These are phyloP conservation scores for Aptenodytes patagonicus DNA, from an alignment of 2,113 vertebrate species.

Conservation along the genomic window DNA sequence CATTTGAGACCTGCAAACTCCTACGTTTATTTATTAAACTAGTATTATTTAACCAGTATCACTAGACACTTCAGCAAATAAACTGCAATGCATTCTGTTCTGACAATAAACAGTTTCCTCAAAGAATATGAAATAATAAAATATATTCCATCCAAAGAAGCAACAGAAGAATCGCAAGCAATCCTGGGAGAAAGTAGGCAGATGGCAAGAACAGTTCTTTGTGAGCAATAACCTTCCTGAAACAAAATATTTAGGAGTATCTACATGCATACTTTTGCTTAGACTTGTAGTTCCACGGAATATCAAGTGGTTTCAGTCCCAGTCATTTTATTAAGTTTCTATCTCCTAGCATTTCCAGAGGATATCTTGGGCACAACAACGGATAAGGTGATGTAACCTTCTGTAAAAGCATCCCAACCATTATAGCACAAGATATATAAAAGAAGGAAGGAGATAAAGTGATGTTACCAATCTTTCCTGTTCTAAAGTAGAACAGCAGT, in stretches of 20 bases:
- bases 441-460: background rate
- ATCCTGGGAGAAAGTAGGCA: background rate
- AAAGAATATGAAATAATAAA: background rate
- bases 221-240: background rate
- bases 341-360: background rate
- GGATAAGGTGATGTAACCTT: background rate
- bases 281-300: background rate
- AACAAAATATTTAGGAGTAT: background rate
- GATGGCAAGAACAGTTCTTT: background rate
- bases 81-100: background rate
- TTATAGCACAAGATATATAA: background rate
- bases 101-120: background rate
- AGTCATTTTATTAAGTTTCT: background rate
- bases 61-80: background rate
- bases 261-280: background rate
- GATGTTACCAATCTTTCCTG: background rate
- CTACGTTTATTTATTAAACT: background rate
- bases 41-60: background rate
- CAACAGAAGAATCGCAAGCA: background rate
- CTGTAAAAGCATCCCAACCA: background rate
- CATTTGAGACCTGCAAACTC: background rate
- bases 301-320: background rate
- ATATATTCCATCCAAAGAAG: background rate
- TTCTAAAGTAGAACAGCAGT: background rate
- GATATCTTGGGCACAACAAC: background rate